phyloP scores from a whole-genome alignment of 2,888 invertebrate species.

The Tenodera sinensis region DNA sequence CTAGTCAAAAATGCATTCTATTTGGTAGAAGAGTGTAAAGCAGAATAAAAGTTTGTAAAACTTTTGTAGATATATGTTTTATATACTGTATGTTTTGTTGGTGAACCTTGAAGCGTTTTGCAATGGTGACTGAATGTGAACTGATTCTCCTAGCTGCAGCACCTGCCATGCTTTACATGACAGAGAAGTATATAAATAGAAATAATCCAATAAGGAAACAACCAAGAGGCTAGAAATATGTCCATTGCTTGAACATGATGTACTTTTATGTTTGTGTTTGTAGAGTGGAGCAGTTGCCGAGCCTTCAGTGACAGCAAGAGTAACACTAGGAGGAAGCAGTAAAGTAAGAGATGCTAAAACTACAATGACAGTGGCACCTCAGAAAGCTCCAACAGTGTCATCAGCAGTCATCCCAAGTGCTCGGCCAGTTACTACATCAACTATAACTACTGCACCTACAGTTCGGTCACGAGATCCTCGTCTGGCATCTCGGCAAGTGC shows the following conservation, averaged over 20 bases:
- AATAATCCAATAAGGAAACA: too few species aligned
- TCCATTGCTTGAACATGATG: background rate
- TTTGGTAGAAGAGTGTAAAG: too few species aligned
- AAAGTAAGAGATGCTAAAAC: background rate
- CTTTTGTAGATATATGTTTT: too few species aligned
- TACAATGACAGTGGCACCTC: background rate
- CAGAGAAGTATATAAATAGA: too few species aligned
- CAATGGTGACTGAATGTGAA: too few species aligned
- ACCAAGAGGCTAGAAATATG: too few species aligned
- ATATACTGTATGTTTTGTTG: too few species aligned
- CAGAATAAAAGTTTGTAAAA: too few species aligned
- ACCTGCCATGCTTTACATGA: too few species aligned
- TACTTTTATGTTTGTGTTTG: background rate
- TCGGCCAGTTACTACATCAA: constrained; percentile 34
- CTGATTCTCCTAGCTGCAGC: too few species aligned
- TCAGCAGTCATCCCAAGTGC: background rate
- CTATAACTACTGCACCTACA: constrained; percentile 36
- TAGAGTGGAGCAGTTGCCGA: background rate
- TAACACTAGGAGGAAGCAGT: background rate
- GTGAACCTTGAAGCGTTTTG: too few species aligned
- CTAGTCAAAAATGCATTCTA: too few species aligned
- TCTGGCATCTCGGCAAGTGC: constrained; percentile 33
- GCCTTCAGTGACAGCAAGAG: background rate
- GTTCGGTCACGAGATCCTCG: constrained; percentile 44
- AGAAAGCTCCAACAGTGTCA: constrained; percentile 1